A percentile compares a stretch with the other conserved stretches of the same genome.
Evolutionary conservation across 1,140 invertebrate genomes (phyloP).

Genomic region (Drosophila sproati): DNA sequence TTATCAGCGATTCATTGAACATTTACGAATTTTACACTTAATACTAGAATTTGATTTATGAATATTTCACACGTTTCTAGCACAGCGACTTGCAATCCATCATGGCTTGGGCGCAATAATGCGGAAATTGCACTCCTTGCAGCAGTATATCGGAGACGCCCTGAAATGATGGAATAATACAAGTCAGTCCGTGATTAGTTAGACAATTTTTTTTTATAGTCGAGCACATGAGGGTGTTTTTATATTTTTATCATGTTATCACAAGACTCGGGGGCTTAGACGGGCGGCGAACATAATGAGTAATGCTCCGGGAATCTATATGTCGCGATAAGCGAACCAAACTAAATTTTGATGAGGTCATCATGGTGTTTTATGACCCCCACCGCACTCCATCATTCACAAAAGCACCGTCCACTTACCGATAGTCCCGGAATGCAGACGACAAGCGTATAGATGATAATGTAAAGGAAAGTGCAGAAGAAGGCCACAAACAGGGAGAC

Average conservation of each 20-base stretch:
- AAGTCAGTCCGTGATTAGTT: too few relatives aligned
- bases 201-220: neutral
- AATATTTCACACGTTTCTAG: slow-evolving; percentile 30
- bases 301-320: slow-evolving; percentile 51
- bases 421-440: slow-evolving; percentile 88
- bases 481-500: slow-evolving; percentile 90
- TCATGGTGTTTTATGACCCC: slow-evolving; percentile 3
- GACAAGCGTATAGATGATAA: slow-evolving; percentile 89
- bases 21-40: slow-evolving; percentile 64
- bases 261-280: slow-evolving; percentile 23
- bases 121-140: slow-evolving; percentile 89
- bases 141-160: slow-evolving; percentile 88
- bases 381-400: neutral
- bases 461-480: slow-evolving; percentile 90
- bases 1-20: slow-evolving; percentile 33
- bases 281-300: slow-evolving; percentile 51
- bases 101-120: slow-evolving; percentile 88
- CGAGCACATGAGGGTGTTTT: neutral
- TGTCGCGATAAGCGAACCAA: slow-evolving; percentile 44
- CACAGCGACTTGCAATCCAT: slow-evolving; percentile 85
- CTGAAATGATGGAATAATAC: slow-evolving; percentile 84
- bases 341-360: slow-evolving; percentile 41
- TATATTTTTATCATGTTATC: slow-evolving; percentile 33
- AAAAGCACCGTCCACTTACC: slow-evolving; percentile 82
- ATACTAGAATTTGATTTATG: slow-evolving; percentile 16